Conservation (phyloP, 2,797 vertebrate genomes). For the Nyctibius grandis region DNA sequence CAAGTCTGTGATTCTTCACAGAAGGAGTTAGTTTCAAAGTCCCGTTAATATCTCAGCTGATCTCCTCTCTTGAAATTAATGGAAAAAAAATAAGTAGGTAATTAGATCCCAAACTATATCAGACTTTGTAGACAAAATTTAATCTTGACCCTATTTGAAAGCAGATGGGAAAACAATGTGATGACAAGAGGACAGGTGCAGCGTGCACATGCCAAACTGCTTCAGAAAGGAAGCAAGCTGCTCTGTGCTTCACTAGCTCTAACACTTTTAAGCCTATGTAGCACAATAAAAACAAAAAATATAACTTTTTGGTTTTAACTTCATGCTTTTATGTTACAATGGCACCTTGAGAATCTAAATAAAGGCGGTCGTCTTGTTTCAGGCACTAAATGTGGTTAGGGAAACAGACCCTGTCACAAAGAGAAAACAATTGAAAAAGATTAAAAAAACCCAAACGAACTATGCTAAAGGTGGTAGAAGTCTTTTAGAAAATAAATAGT, state of each 20-base stretch:
- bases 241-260: neutral
- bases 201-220: neutral
- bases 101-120: neutral
- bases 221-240: neutral
- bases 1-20: neutral
- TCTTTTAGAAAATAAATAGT: neutral
- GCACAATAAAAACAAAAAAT: neutral
- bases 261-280: neutral
- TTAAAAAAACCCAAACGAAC: rapidly evolving
- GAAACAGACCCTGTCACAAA: neutral
- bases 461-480: neutral
- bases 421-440: neutral
- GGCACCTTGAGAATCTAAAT: neutral
- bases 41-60: neutral
- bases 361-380: neutral
- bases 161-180: slow-evolving; percentile 41
- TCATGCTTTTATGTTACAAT: neutral
- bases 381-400: neutral
- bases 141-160: neutral
- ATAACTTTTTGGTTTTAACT: neutral
- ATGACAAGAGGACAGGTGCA: slow-evolving; percentile 14
- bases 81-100: neutral
- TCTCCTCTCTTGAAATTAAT: neutral
- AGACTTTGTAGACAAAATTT: neutral
- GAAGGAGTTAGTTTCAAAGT: neutral